Conservation (phyloP, 2,888 invertebrate species). For the Carpatolechia fugitivella region DNA sequence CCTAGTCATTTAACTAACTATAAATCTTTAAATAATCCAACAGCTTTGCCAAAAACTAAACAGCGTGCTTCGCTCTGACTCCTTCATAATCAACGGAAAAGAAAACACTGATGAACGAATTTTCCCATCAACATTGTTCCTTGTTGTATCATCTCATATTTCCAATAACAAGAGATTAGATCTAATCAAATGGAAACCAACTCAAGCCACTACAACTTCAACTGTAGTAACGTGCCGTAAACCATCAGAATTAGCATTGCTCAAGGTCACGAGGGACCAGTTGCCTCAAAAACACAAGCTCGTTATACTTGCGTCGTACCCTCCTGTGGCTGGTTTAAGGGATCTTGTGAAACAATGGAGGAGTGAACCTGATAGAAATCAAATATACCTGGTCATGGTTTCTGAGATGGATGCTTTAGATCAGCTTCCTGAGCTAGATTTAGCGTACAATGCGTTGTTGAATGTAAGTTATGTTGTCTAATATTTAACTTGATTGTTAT, state of each 20-base stretch:
- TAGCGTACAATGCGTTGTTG: slow-evolving; percentile 38
- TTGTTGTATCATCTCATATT: slow-evolving; percentile 29
- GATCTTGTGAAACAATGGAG: slow-evolving; percentile 39
- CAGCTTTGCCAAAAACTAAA: slow-evolving; percentile 35
- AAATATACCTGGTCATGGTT: slow-evolving; percentile 39
- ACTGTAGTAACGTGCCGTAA: slow-evolving; percentile 35
- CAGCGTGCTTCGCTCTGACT: slow-evolving; percentile 28
- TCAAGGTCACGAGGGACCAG: slow-evolving; percentile 28
- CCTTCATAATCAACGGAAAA: slow-evolving; percentile 36
- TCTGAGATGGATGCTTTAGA: slow-evolving; percentile 36
- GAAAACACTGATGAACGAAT: slow-evolving; percentile 12
- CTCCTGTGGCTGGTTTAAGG: slow-evolving; percentile 35
- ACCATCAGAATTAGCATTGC: slow-evolving; percentile 30
- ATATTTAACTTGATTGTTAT: too few relatives aligned
- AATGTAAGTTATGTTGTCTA: slow-evolving; percentile 41
- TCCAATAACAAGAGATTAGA: slow-evolving; percentile 25
- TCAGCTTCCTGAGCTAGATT: slow-evolving; percentile 39
- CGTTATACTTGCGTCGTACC: slow-evolving; percentile 36
- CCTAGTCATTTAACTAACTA: too few relatives aligned
- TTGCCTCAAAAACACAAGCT: slow-evolving; percentile 34
- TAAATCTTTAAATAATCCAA: background rate
- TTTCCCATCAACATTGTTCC: slow-evolving; percentile 30
- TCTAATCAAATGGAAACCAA: slow-evolving; percentile 35
- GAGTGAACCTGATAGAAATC: slow-evolving; percentile 31
- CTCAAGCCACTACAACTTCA: slow-evolving; percentile 22